Evolutionary conservation across 2,113 vertebrate species (phyloP).

Genomic region (Orcinus orca): DNA sequence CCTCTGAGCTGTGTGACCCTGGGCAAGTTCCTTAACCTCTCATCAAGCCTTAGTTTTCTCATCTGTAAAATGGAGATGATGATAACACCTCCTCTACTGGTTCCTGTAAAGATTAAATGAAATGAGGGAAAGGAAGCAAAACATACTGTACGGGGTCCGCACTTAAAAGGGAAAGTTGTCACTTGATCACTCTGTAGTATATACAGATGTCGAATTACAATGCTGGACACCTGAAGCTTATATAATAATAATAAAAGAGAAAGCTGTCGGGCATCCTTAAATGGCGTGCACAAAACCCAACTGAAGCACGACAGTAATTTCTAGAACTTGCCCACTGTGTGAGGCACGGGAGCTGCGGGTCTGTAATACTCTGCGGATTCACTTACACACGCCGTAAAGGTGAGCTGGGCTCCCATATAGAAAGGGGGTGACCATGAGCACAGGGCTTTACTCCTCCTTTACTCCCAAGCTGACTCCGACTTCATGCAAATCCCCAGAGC

Average conservation of each 20-base stretch:
- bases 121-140: neutral
- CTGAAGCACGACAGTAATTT: fast-evolving
- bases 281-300: fast-evolving
- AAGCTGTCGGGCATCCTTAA: neutral
- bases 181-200: neutral
- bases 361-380: neutral
- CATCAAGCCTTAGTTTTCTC: neutral
- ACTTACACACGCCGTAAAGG: fast-evolving
- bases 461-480: fast-evolving
- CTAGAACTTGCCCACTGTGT: fast-evolving
- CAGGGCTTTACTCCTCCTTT: neutral
- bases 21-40: neutral
- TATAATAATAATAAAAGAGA: neutral
- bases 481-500: fast-evolving
- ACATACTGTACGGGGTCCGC: fast-evolving
- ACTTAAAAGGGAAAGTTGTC: neutral
- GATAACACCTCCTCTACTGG: fast-evolving
- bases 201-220: neutral
- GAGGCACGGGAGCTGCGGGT: fast-evolving
- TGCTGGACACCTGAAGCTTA: neutral
- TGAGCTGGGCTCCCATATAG: fast-evolving
- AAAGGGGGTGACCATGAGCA: fast-evolving
- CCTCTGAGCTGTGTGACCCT: fast-evolving
- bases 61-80: neutral
- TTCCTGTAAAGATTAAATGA: neutral